Evolutionary conservation across 2,888 invertebrate genomes (phyloP).

Genomic region (Dryococelus australis): DNA sequence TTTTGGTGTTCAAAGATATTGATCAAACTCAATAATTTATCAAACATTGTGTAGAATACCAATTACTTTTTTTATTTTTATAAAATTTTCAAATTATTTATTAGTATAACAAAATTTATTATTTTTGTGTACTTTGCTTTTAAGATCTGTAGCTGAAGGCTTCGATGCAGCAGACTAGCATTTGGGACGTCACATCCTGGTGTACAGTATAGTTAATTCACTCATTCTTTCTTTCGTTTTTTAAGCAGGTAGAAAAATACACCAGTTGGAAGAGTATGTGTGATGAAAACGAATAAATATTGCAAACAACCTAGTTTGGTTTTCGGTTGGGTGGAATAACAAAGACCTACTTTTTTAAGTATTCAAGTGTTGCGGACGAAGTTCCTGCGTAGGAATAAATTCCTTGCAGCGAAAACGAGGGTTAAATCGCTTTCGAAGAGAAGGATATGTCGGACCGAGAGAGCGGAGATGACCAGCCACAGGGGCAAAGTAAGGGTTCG

Average conservation of each 20-base stretch:
- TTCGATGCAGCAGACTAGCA: constrained; percentile 36
- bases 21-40: no score
- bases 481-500: constrained; percentile 55
- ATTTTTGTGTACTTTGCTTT: not conserved
- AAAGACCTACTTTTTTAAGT: constrained; percentile 42
- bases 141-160: constrained; percentile 20
- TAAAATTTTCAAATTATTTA: no score
- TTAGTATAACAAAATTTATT: not conserved
- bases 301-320: not conserved
- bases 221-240: not conserved
- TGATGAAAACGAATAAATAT: not conserved
- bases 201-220: not conserved
- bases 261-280: constrained; percentile 24
- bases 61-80: no score
- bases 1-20: no score
- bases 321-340: constrained; percentile 13
- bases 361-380: constrained; percentile 36
- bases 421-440: constrained; percentile 49
- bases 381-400: constrained; percentile 48
- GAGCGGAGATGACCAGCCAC: constrained; percentile 56
- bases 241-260: constrained; percentile 16
- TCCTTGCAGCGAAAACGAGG: constrained; percentile 48
- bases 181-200: constrained; percentile 42
- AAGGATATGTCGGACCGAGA: constrained; percentile 56
- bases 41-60: no score